These are phyloP conservation scores for Flabesymbios commensalis DNA, from an alignment of 2,888 invertebrate species.

Conservation along the genomic window DNA sequence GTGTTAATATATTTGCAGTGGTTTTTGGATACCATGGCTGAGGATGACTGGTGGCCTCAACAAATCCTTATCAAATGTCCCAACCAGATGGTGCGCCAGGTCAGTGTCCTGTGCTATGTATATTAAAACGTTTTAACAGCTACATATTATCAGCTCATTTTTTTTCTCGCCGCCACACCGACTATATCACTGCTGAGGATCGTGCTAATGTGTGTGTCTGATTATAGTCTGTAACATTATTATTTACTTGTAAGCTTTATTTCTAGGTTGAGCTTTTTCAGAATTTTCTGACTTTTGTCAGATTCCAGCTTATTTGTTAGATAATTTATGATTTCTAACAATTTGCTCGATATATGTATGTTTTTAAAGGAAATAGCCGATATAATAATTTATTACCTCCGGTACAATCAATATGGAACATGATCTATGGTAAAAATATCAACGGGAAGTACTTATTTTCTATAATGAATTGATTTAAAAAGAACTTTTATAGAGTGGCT, in stretches of 20 bases:
- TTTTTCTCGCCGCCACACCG: background rate
- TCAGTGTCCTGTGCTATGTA: conserved; percentile 31
- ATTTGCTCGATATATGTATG: too few relatives aligned
- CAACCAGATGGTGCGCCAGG: conserved; percentile 94
- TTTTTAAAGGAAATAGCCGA: too few relatives aligned
- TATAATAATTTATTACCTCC: too few relatives aligned
- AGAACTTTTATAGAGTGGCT: too few relatives aligned
- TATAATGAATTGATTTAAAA: too few relatives aligned
- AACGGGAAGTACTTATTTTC: too few relatives aligned
- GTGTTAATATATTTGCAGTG: conserved; percentile 75
- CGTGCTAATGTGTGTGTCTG: background rate
- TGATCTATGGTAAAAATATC: too few relatives aligned
- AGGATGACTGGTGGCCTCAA: conserved; percentile 94
- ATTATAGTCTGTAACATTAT: background rate
- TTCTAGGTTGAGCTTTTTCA: background rate
- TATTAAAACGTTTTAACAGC: background rate
- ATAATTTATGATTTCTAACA: too few relatives aligned
- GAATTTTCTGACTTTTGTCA: too few relatives aligned
- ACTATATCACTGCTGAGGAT: background rate
- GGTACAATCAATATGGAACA: too few relatives aligned
- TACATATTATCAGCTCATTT: background rate
- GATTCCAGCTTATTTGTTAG: too few relatives aligned
- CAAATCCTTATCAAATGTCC: conserved; percentile 93
- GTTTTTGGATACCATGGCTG: conserved; percentile 91
- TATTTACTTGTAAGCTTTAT: background rate